phyloP scores from a whole-genome alignment of 1,140 invertebrate genomes.

The Temnothorax longispinosus region DNA sequence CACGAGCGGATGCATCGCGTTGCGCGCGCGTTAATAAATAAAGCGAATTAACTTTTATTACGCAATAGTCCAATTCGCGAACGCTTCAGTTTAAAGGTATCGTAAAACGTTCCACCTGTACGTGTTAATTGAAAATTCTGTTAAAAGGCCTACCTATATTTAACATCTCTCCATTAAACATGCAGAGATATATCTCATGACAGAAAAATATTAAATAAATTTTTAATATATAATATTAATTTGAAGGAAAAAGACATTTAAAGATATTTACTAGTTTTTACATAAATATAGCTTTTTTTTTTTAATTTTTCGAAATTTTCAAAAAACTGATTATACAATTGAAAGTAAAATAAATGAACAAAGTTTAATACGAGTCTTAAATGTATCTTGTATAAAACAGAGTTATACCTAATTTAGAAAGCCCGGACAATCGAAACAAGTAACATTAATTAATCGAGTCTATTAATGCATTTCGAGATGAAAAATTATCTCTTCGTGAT shows the following conservation, averaged over 20 bases:
- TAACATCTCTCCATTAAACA: conserved; percentile 17
- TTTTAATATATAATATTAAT: background rate
- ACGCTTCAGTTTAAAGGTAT: conserved; percentile 12
- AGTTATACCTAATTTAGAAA: background rate
- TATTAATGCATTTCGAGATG: conserved; percentile 13
- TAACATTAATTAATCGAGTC: background rate
- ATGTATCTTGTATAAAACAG: background rate
- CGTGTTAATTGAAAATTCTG: conserved; percentile 44
- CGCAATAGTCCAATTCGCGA: conserved; percentile 34
- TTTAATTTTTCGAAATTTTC: background rate
- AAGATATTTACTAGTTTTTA: background rate
- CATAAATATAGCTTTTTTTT: background rate
- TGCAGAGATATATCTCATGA: background rate
- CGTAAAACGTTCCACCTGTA: conserved; percentile 34
- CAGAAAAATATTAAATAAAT: conserved; percentile 17
- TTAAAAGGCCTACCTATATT: conserved; percentile 25
- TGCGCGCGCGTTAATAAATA: conserved; percentile 55
- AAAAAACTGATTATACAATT: background rate
- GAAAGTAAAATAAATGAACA: background rate
- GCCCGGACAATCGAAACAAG: background rate
- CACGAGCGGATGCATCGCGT: conserved; percentile 45
- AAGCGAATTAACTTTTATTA: conserved; percentile 64
- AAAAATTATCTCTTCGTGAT: background rate
- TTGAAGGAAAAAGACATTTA: background rate
- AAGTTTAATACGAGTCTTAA: background rate